Percentiles rank a stretch among this genome's conserved stretches.
These are phyloP conservation scores for Shinisaurus crocodilurus DNA, from an alignment of 2,113 vertebrate genomes.

Conservation along the genomic window DNA sequence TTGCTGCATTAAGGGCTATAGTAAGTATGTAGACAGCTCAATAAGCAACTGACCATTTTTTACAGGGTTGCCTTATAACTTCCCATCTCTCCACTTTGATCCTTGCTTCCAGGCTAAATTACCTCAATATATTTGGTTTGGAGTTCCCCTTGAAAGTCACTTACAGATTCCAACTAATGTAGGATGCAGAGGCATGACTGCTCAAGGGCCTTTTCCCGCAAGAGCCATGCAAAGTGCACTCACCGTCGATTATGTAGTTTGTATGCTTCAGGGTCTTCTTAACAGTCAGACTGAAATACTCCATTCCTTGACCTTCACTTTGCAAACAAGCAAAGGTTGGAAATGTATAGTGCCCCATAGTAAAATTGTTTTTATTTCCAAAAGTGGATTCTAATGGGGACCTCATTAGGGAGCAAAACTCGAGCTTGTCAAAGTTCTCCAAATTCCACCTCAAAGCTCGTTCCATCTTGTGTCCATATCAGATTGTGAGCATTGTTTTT, in stretches of 20 bases:
- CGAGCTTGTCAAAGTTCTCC: too few relatives aligned
- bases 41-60: constrained; percentile 62
- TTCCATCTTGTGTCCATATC: too few relatives aligned
- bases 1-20: constrained; percentile 58
- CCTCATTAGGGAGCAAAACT: background rate
- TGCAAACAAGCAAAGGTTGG: constrained; percentile 26
- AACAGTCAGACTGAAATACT: background rate
- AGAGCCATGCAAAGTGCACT: constrained; percentile 50
- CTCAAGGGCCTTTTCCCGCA: constrained; percentile 58
- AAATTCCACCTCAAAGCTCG: too few relatives aligned
- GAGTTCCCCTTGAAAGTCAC: constrained; percentile 72
- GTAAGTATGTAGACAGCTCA: constrained; percentile 58
- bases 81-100: constrained; percentile 51
- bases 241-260: constrained; percentile 54
- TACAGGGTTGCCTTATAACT: constrained; percentile 61
- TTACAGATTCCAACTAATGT: constrained; percentile 64
- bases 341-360: constrained; percentile 18
- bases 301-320: constrained; percentile 46
- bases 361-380: constrained; percentile 3
- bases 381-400: constrained; percentile 13
- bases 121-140: constrained; percentile 59
- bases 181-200: constrained; percentile 59
- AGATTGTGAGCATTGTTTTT: too few relatives aligned
- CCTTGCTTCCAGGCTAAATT: constrained; percentile 65
- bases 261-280: constrained; percentile 58